These are phyloP conservation scores for Scaptomyza flava DNA, from an alignment of 2,888 invertebrate genomes.

Conservation along the genomic window DNA sequence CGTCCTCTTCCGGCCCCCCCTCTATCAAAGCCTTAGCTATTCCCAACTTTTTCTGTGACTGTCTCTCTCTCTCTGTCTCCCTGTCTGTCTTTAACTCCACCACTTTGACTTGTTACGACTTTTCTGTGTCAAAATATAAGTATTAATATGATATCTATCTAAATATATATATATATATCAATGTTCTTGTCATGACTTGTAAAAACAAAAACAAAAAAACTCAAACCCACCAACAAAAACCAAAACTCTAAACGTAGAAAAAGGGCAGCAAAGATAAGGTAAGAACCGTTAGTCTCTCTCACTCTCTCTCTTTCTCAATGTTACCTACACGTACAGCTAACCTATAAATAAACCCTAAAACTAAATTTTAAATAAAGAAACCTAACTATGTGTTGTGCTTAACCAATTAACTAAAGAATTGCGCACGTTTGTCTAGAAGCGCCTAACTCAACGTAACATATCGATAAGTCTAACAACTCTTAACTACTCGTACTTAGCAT, in stretches of 20 bases:
- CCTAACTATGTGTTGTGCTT: constrained; percentile 55
- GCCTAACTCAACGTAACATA: constrained; percentile 59
- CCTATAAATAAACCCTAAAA: constrained; percentile 18
- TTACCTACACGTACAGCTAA: constrained; percentile 53
- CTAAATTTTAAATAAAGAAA: constrained; percentile 18
- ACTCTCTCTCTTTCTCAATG: constrained; percentile 44
- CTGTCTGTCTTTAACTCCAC: constrained; percentile 6
- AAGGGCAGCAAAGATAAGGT: constrained; percentile 95
- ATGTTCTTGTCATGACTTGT: constrained; percentile 80
- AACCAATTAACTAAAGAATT: constrained; percentile 28
- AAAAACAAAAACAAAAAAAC: constrained; percentile 55
- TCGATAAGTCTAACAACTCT: constrained; percentile 18
- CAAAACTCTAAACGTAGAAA: constrained; percentile 87
- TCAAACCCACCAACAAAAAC: constrained; percentile 85
- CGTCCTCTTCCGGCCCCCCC: constrained; percentile 12
- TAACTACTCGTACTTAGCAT: constrained; percentile 42
- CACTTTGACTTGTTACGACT: constrained; percentile 35
- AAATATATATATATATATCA: constrained; percentile 64
- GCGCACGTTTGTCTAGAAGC: constrained; percentile 71
- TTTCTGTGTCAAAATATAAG: constrained; percentile 62
- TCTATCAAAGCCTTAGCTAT: constrained; percentile 33
- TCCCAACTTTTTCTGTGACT: constrained; percentile 23
- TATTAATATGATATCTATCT: constrained; percentile 70
- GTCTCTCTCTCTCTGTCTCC: constrained; percentile 13
- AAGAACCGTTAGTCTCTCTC: constrained; percentile 84